Evolutionary conservation across 2,113 vertebrate genomes (phyloP).

Genomic region (Zonotrichia leucophrys): DNA sequence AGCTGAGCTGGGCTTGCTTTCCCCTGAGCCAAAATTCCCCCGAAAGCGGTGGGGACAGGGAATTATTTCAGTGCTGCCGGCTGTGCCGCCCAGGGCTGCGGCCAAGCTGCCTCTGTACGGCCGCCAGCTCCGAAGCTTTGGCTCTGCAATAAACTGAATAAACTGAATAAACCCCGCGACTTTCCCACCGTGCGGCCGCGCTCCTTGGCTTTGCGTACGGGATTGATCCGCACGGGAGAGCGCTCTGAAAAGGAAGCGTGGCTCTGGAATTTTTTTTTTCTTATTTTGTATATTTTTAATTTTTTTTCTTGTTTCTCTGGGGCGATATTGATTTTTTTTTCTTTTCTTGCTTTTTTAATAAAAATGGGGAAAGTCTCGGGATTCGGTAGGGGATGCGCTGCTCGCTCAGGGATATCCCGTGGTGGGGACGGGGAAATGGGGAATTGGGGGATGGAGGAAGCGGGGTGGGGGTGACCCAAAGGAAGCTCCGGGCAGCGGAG

Average conservation of each 20-base stretch:
- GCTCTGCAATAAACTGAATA: not conserved
- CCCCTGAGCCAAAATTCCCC: not conserved
- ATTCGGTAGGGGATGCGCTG: not conserved
- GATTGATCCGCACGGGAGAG: not conserved
- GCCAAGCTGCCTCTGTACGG: not conserved
- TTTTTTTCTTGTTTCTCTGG: not conserved
- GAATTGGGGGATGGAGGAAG: not conserved
- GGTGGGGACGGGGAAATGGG: not conserved
- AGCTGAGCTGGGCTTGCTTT: not conserved
- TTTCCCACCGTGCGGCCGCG: not conserved
- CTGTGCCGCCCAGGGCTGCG: not conserved
- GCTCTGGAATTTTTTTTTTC: not conserved
- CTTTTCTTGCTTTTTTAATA: accelerated
- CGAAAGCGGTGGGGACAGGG: not conserved
- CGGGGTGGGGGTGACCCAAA: not conserved
- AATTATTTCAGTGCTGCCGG: not conserved
- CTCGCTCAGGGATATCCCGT: not conserved
- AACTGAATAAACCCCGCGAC: accelerated
- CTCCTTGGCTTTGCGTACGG: not conserved
- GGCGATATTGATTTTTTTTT: not conserved
- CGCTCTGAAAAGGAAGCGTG: not conserved
- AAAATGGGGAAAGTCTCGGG: not conserved
- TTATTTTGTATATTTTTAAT: accelerated
- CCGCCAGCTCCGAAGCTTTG: not conserved
- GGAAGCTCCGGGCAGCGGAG: not conserved